These are phyloP conservation scores for Pachliopta kotzebuea DNA, from an alignment of 2,888 invertebrate species.

Conservation along the genomic window DNA sequence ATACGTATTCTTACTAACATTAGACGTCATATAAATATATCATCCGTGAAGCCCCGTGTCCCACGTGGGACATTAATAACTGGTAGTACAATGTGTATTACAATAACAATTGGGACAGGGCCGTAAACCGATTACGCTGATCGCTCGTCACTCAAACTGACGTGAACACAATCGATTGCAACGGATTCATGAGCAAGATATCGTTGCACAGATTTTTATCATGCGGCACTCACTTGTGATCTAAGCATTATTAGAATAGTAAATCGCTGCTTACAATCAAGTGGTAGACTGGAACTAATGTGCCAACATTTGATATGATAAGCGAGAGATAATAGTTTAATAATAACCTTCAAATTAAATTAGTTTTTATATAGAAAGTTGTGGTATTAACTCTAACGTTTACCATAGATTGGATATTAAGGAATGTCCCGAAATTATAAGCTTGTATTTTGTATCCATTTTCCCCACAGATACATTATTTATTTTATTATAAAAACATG, in stretches of 20 bases:
- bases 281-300: constrained; percentile 30
- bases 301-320: constrained; percentile 7
- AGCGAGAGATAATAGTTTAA: not conserved
- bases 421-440: too few species aligned
- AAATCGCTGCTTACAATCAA: constrained; percentile 36
- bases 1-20: constrained; percentile 25
- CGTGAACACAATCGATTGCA: constrained; percentile 64
- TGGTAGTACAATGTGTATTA: constrained; percentile 67
- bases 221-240: constrained; percentile 29
- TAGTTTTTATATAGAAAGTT: not conserved
- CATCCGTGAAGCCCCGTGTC: constrained; percentile 51
- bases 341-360: not conserved
- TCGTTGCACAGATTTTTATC: constrained; percentile 60
- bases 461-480: too few species aligned
- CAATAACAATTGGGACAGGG: constrained; percentile 70
- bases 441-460: too few species aligned
- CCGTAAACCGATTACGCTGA: constrained; percentile 75
- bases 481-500: too few species aligned
- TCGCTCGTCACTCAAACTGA: constrained; percentile 68
- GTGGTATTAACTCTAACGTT: too few species aligned
- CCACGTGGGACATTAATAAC: constrained; percentile 66
- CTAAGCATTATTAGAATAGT: constrained; percentile 18
- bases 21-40: constrained; percentile 49
- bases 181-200: constrained; percentile 67
- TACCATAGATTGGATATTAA: too few species aligned